Evolutionary conservation across 2,113 vertebrate species (phyloP).

Genomic region (Rhizomys pruinosus): DNA sequence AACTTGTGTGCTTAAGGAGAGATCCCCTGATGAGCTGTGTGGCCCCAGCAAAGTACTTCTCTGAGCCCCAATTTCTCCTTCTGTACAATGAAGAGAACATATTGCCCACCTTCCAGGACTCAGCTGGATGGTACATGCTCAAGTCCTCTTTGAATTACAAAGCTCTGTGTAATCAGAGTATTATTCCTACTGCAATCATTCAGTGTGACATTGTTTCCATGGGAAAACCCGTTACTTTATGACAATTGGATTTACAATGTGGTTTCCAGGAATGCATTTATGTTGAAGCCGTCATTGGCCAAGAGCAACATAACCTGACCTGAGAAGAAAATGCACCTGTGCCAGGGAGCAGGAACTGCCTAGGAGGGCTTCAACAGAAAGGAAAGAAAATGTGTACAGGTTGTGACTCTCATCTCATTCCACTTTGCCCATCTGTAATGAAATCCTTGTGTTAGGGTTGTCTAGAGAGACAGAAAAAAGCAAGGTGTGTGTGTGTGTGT

Average conservation of each 20-base stretch:
- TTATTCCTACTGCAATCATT: background rate
- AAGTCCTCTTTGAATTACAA: background rate
- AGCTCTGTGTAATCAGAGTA: background rate
- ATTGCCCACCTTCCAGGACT: background rate
- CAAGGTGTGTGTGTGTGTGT: background rate
- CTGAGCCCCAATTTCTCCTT: background rate
- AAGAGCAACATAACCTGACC: slow-evolving; percentile 74
- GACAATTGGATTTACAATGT: slow-evolving; percentile 67
- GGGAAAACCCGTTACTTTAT: slow-evolving; percentile 54
- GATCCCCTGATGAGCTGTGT: background rate
- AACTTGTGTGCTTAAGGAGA: background rate
- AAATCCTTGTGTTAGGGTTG: background rate
- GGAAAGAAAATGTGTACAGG: background rate
- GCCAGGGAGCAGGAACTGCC: slow-evolving; percentile 39
- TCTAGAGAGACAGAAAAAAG: background rate
- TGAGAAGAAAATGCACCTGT: background rate
- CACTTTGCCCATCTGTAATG: background rate
- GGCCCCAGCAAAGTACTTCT: background rate
- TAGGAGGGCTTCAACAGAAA: slow-evolving; percentile 16
- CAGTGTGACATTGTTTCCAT: slow-evolving; percentile 55
- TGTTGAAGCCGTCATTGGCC: slow-evolving; percentile 63
- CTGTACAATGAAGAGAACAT: background rate
- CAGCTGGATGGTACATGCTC: background rate
- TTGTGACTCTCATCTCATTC: background rate
- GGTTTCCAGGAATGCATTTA: slow-evolving; percentile 77